Evolutionary conservation across 2,113 vertebrate species (phyloP).

Genomic region (Cichladusa arquata): DNA sequence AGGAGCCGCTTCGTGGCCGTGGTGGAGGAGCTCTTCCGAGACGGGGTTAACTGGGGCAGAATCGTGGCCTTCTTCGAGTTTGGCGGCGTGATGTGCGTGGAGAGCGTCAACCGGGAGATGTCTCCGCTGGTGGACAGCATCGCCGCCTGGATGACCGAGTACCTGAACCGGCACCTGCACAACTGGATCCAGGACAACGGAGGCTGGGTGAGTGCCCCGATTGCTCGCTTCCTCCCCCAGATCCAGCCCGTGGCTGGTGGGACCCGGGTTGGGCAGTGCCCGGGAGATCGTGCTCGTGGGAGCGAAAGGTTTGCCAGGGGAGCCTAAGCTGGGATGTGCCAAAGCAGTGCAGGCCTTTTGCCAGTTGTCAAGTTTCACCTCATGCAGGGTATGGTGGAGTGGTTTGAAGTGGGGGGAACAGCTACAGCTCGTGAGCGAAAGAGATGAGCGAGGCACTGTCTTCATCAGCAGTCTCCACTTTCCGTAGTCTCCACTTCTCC

Average conservation of each 20-base stretch:
- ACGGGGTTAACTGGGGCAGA: constrained; percentile 97
- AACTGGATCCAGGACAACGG: constrained; percentile 98
- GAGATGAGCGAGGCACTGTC: not conserved
- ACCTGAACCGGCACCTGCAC: constrained; percentile 92
- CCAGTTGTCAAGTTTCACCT: not conserved
- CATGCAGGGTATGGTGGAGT: fast-evolving
- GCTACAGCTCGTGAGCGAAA: fast-evolving
- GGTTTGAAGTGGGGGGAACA: not conserved
- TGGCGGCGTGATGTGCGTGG: constrained; percentile 92
- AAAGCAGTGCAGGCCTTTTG: not conserved
- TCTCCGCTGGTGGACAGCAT: constrained; percentile 89
- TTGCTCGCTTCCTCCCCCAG: not conserved
- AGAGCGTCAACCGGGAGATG: constrained; percentile 92
- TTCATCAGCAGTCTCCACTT: fast-evolving
- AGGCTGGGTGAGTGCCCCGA: constrained; percentile 86
- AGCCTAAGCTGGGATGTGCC: fast-evolving
- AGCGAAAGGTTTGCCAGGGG: not conserved
- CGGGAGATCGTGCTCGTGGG: fast-evolving
- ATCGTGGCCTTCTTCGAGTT: constrained; percentile 99
- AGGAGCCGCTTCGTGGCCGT: constrained; percentile 88
- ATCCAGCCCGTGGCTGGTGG: fast-evolving
- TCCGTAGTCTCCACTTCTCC: not conserved
- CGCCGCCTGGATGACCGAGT: constrained; percentile 95
- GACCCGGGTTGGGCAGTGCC: fast-evolving
- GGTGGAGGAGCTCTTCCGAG: constrained; percentile 96